Evolutionary conservation across 1,140 invertebrate genomes (phyloP).

Genomic region (Samia ricini): DNA sequence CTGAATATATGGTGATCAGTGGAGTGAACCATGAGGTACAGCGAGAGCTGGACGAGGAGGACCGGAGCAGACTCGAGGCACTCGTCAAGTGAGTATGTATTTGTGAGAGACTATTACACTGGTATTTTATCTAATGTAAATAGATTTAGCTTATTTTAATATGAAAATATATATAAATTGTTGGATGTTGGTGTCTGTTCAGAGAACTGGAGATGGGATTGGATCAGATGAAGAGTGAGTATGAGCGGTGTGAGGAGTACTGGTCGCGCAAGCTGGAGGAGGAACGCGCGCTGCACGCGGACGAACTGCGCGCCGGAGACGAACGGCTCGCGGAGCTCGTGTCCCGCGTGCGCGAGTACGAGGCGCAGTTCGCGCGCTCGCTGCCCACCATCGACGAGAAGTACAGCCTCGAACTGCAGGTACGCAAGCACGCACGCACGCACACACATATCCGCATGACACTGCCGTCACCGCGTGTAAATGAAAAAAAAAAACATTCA

Average conservation of each 20-base stretch:
- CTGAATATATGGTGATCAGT: conserved; percentile 4
- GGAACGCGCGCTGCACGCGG: conserved; percentile 85
- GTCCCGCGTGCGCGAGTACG: conserved; percentile 87
- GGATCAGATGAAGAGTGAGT: conserved; percentile 85
- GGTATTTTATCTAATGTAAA: too few relatives aligned
- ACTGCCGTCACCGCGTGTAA: background rate
- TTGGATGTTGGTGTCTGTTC: conserved; percentile 4
- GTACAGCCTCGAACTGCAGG: conserved; percentile 85
- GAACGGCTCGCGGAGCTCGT: conserved; percentile 87
- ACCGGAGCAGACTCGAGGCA: conserved; percentile 37
- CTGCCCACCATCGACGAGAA: conserved; percentile 88
- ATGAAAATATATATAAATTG: too few relatives aligned
- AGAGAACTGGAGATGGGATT: conserved; percentile 84
- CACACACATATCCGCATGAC: background rate
- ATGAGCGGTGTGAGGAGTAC: conserved; percentile 91
- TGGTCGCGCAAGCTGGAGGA: conserved; percentile 88
- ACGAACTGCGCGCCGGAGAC: conserved; percentile 87
- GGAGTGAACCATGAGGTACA: conserved; percentile 17
- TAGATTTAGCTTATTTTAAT: too few relatives aligned
- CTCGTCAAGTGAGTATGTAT: conserved; percentile 39
- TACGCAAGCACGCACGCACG: conserved; percentile 48
- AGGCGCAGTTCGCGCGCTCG: conserved; percentile 84
- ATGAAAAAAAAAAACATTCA: background rate
- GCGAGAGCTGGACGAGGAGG: conserved; percentile 25
- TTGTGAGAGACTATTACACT: background rate